Conservation (phyloP, 2,888 invertebrate species). For the Caenorhabditis sp. region DNA sequence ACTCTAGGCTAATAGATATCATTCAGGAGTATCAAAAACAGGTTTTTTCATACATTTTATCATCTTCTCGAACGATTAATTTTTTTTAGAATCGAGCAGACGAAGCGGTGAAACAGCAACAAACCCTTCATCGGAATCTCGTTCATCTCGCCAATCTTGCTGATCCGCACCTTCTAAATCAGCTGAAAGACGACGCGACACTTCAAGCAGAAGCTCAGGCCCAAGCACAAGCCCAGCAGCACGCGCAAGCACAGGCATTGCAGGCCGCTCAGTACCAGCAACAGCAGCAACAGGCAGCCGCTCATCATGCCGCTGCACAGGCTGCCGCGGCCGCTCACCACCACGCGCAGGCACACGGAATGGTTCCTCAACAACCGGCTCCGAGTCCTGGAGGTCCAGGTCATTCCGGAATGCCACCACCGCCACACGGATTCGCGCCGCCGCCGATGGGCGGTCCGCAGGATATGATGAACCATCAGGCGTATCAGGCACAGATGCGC, state of each 20-base stretch:
- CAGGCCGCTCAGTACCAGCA: slow-evolving; percentile 50
- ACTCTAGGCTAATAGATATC: slow-evolving; percentile 94
- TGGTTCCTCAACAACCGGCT: slow-evolving; percentile 24
- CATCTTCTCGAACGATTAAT: no score
- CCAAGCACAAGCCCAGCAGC: slow-evolving; percentile 26
- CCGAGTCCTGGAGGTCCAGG: slow-evolving; percentile 38
- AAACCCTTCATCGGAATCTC: slow-evolving; percentile 93
- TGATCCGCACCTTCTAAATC: slow-evolving; percentile 82
- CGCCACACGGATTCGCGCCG: slow-evolving; percentile 36
- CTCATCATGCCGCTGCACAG: slow-evolving; percentile 17
- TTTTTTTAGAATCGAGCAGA: slow-evolving; percentile 61
- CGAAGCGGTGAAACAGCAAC: slow-evolving; percentile 84
- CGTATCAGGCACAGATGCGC: slow-evolving; percentile 46
- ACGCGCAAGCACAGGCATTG: slow-evolving; percentile 34
- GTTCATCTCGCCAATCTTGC: slow-evolving; percentile 95
- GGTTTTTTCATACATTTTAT: slow-evolving; percentile 21
- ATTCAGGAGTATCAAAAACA: slow-evolving; percentile 93
- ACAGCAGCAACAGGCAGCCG: slow-evolving; percentile 4
- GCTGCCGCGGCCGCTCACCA: slow-evolving; percentile 18
- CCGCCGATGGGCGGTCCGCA: slow-evolving; percentile 33
- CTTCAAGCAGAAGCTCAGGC: not conserved
- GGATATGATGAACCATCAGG: slow-evolving; percentile 45
- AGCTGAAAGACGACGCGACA: slow-evolving; percentile 52
- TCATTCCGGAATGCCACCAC: slow-evolving; percentile 26
- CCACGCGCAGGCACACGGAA: slow-evolving; percentile 15